Conservation (phyloP, 2,888 invertebrate species). For the Chorisops tibialis region DNA sequence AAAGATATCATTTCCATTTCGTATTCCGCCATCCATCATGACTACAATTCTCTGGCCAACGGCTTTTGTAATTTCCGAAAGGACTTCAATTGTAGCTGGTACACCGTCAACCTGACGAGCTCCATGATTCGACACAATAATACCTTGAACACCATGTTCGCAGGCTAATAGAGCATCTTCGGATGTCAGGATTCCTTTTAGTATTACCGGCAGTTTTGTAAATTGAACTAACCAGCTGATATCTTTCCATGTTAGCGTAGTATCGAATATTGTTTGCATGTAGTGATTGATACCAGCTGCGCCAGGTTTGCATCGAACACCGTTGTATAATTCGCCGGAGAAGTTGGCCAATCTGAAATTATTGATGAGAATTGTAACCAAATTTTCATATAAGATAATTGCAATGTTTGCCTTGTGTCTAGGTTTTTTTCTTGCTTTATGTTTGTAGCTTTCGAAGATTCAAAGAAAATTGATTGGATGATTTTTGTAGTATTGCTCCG, state of each 20-base stretch:
- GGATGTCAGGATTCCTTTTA: conserved; percentile 81
- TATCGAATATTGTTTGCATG: conserved; percentile 72
- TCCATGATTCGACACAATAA: conserved; percentile 92
- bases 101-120: conserved; percentile 71
- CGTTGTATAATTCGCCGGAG: conserved; percentile 51
- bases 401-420: too few relatives aligned
- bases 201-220: conserved; percentile 74
- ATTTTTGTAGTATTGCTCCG: too few relatives aligned
- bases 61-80: conserved; percentile 74
- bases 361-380: too few relatives aligned
- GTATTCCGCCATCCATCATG: conserved; percentile 84
- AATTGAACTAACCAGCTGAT: conserved; percentile 78
- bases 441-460: too few relatives aligned
- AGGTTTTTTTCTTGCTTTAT: too few relatives aligned
- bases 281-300: conserved; percentile 78
- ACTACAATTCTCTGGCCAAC: conserved; percentile 71
- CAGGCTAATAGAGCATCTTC: conserved; percentile 80
- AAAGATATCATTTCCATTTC: conserved; percentile 82
- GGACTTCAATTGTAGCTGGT: conserved; percentile 78
- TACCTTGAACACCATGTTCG: conserved; percentile 70
- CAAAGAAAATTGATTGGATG: too few relatives aligned
- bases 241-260: conserved; percentile 81
- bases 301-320: conserved; percentile 5
- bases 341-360: conserved; percentile 75
- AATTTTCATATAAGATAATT: too few relatives aligned